These are phyloP conservation scores for Chlorodrepanis virens DNA, from an alignment of 2,113 vertebrate genomes.

Conservation along the genomic window DNA sequence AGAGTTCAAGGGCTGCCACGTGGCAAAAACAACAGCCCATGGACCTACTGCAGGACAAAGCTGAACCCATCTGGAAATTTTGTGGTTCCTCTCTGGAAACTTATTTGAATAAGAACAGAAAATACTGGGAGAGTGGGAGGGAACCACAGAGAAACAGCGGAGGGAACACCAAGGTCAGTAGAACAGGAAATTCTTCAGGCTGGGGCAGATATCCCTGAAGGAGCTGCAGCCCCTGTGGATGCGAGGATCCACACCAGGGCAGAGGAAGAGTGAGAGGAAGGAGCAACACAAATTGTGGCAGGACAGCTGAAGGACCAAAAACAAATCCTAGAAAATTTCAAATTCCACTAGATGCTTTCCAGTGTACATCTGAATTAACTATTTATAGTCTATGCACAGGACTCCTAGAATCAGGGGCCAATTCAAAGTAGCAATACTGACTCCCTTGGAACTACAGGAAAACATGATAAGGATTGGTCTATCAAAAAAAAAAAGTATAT, in stretches of 20 bases:
- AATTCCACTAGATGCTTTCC: neutral
- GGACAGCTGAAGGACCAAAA: neutral
- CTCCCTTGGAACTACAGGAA: neutral
- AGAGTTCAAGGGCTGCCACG: neutral
- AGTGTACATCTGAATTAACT: neutral
- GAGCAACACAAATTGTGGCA: neutral
- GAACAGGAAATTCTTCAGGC: neutral
- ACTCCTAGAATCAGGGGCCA: neutral
- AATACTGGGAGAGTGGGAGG: neutral
- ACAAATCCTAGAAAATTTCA: neutral
- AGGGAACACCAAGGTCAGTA: neutral
- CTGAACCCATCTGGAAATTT: neutral
- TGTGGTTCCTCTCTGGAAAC: neutral
- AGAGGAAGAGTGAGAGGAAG: neutral
- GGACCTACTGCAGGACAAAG: neutral
- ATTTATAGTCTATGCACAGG: accelerated
- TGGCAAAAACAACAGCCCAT: neutral
- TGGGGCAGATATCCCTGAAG: neutral
- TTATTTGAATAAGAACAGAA: neutral
- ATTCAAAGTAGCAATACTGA: neutral
- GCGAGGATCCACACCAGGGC: neutral
- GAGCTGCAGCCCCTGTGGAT: neutral
- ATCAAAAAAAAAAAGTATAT: neutral
- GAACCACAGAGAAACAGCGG: neutral
- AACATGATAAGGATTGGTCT: neutral